A percentile compares a stretch with the other conserved stretches of the same genome.
phyloP scores from a whole-genome alignment of 2,113 vertebrate genomes.

The Corvus cornix region DNA sequence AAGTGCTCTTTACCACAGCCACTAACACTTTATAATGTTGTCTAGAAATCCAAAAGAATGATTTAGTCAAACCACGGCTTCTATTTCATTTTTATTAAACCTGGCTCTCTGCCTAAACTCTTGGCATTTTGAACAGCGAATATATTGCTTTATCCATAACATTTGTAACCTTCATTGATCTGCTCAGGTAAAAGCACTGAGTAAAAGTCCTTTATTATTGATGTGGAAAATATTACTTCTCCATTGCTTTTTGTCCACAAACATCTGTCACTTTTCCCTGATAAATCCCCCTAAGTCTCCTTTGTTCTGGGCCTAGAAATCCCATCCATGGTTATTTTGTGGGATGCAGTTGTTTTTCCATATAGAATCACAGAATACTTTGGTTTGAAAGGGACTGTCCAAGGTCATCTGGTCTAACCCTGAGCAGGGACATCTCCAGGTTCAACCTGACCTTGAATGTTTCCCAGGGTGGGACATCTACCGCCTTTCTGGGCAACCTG shows the following conservation, averaged over 20 bases:
- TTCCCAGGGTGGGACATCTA: background rate
- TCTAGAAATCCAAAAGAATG: slow-evolving; percentile 32
- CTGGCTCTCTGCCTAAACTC: slow-evolving; percentile 46
- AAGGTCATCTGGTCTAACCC: background rate
- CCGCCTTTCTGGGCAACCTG: background rate
- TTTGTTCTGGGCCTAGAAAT: background rate
- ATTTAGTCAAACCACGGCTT: slow-evolving; percentile 27
- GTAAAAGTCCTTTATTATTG: slow-evolving; percentile 60
- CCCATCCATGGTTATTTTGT: background rate
- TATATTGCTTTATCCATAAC: slow-evolving; percentile 46
- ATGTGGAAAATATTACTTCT: slow-evolving; percentile 45
- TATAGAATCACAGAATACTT: background rate
- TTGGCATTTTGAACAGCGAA: slow-evolving; percentile 55
- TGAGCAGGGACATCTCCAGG: background rate
- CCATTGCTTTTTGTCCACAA: slow-evolving; percentile 32
- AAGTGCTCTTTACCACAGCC: slow-evolving; percentile 8
- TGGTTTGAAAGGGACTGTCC: background rate
- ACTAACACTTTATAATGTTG: slow-evolving; percentile 23
- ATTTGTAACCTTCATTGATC: slow-evolving; percentile 66
- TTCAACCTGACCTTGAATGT: background rate
- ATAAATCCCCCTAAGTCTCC: background rate
- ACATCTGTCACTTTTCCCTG: slow-evolving; percentile 10
- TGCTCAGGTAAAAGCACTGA: slow-evolving; percentile 51
- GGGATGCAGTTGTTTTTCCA: background rate
- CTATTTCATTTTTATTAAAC: slow-evolving; percentile 58